Base-by-base conservation (phyloP, 2,113 vertebrate genomes). In the Sakesphorus luctuosus region DNA sequence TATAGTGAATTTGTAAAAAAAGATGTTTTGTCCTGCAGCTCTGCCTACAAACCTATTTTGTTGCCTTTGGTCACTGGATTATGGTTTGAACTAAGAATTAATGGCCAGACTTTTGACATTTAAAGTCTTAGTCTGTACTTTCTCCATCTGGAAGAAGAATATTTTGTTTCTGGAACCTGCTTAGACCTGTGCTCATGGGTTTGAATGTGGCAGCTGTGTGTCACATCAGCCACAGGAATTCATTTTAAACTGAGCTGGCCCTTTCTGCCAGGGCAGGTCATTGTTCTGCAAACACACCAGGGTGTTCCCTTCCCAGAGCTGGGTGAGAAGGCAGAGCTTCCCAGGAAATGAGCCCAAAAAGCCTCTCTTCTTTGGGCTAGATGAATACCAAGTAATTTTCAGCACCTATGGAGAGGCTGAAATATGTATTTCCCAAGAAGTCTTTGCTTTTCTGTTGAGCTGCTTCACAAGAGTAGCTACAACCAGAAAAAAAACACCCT, bases 231-330 rank as follows among this genome's bases (percentile, higher is more conserved):
- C 21, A 6, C 46, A 78, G 71, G 90, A 86, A 79, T 71, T 82
- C 6, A 28, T 47, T 76, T 75, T 15, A 33, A 71, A 21, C 36
- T 13, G 6, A 82, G 36, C 77, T 36, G 63, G 18, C 66, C 1
- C 50, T 87, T 78, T 78, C 47, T 68, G 56, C 61, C 72, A 28
- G 72, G 35, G 71, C 72, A 79, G 46, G 46, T 93, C 52, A 83
- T 79, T 93, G 72, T 87, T 96, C 44, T 35, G 68, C 80, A 79
- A 89, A 72, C 43, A 93, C 46, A 50, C 56, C 25, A 31, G 11
- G 71, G 52, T 1, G 3, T 63, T 91, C 82, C 53, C 72, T 91
- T 91, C 89, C 68, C 35, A 25, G 35, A 78, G 72, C 75, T 78
- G 50, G 38, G 40, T 71, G 79, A 82, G 62, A 85, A 71, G 61